Percentiles rank a stretch among this genome's conserved stretches.
phyloP scores from a whole-genome alignment of 1,140 invertebrate genomes.

The Lordiphosa mommai region DNA sequence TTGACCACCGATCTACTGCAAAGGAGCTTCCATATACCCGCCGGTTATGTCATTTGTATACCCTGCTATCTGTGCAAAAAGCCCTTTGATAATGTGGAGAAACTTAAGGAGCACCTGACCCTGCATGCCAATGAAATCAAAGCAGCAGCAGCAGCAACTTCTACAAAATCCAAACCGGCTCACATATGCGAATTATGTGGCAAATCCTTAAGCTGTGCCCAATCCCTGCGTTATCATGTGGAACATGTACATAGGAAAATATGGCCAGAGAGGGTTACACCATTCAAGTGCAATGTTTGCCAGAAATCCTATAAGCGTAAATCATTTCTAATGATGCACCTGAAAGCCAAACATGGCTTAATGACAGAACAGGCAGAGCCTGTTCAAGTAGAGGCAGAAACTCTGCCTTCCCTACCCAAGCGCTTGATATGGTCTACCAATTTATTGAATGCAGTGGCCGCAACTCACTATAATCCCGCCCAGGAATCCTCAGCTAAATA shows the following conservation, averaged over 20 bases:
- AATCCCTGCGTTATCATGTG: background rate
- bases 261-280: background rate
- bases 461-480: conserved; percentile 36
- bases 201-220: background rate
- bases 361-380: no score
- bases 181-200: background rate
- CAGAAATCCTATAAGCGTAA: conserved; percentile 27
- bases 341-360: conserved; percentile 19
- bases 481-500: conserved; percentile 27
- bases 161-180: background rate
- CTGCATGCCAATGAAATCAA: conserved; percentile 18
- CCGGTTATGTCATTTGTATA: conserved; percentile 19
- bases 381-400: no score
- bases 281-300: conserved; percentile 20
- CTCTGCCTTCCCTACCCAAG: background rate
- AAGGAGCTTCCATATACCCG: background rate
- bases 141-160: background rate
- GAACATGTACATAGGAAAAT: background rate
- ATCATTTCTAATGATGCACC: conserved; percentile 17
- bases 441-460: conserved; percentile 35
- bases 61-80: conserved; percentile 48
- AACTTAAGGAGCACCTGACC: conserved; percentile 28
- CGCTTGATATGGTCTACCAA: conserved; percentile 29
- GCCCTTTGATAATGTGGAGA: conserved; percentile 26
- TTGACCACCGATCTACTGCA: conserved; percentile 8